Conservation (phyloP, 2,888 invertebrate species). For the Leptopilina syphax region DNA sequence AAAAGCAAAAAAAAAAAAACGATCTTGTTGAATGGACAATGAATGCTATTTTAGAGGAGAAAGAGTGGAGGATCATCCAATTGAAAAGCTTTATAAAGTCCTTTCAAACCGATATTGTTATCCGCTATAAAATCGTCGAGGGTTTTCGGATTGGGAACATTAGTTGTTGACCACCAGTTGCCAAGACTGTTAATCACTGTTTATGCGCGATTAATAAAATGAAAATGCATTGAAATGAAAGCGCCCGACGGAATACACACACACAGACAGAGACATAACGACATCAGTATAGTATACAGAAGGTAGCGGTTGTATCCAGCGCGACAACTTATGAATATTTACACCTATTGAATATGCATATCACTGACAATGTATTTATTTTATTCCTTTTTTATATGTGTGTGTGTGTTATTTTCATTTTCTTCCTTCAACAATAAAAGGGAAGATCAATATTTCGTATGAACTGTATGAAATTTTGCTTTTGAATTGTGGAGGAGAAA, state of each 20-base stretch:
- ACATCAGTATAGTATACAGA: not conserved
- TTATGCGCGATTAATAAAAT: conserved; percentile 18
- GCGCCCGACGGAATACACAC: not conserved
- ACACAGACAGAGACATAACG: too few relatives aligned
- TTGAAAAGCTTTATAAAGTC: conserved; percentile 6
- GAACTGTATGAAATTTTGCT: conserved; percentile 47
- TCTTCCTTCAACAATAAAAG: too few relatives aligned
- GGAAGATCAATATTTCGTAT: conserved; percentile 66
- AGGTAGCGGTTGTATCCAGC: too few relatives aligned
- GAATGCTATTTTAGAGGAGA: not conserved
- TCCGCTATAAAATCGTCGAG: not conserved
- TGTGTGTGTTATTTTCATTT: too few relatives aligned
- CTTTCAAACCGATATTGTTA: not conserved
- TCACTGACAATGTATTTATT: conserved; percentile 73
- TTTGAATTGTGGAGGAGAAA: conserved; percentile 23
- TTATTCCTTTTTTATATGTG: conserved; percentile 57
- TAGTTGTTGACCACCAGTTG: conserved; percentile 31
- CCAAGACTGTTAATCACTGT: conserved; percentile 35
- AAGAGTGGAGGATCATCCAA: not conserved
- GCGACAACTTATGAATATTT: conserved; percentile 75
- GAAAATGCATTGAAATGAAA: conserved; percentile 30
- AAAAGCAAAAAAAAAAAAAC: too few relatives aligned
- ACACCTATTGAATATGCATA: conserved; percentile 71
- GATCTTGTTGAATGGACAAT: too few relatives aligned
- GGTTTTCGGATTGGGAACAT: not conserved